Evolutionary conservation across 1,140 invertebrate genomes (phyloP).

Genomic region (Scaptomyza hsui): DNA sequence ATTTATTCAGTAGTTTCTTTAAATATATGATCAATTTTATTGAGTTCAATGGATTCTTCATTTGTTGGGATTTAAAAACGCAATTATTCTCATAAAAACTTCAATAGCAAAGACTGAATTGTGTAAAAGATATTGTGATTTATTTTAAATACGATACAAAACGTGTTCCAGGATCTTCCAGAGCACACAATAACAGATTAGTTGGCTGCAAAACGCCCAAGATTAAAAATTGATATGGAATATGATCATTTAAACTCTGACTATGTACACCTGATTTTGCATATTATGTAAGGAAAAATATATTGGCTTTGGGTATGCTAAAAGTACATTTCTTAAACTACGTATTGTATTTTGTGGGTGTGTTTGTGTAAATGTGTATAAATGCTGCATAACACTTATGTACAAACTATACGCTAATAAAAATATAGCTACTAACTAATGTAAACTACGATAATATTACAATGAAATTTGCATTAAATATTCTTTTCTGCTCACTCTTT

Average conservation of each 20-base stretch:
- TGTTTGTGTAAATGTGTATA: constrained; percentile 42
- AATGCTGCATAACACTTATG: constrained; percentile 69
- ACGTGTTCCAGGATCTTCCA: constrained; percentile 3
- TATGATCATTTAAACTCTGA: constrained; percentile 38
- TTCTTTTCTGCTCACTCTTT: constrained; percentile 65
- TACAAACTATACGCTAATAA: constrained; percentile 54
- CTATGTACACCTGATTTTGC: constrained; percentile 74
- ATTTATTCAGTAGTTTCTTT: no score
- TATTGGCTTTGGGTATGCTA: constrained; percentile 50
- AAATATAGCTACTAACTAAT: constrained; percentile 54
- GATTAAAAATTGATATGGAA: constrained; percentile 41
- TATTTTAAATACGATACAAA: constrained; percentile 20
- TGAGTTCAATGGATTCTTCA: no score
- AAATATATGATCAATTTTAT: no score
- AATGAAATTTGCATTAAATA: constrained; percentile 79
- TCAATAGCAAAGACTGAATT: neutral
- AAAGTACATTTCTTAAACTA: constrained; percentile 40
- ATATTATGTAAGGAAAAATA: constrained; percentile 64
- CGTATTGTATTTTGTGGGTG: constrained; percentile 8
- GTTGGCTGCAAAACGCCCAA: neutral
- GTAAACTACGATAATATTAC: constrained; percentile 71
- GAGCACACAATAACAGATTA: constrained; percentile 25
- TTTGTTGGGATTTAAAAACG: no score
- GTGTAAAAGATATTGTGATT: constrained; percentile 5
- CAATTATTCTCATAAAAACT: neutral